Evolutionary conservation across 2,797 vertebrate genomes (phyloP).

Genomic region (Pseudopleuronectes americanus): DNA sequence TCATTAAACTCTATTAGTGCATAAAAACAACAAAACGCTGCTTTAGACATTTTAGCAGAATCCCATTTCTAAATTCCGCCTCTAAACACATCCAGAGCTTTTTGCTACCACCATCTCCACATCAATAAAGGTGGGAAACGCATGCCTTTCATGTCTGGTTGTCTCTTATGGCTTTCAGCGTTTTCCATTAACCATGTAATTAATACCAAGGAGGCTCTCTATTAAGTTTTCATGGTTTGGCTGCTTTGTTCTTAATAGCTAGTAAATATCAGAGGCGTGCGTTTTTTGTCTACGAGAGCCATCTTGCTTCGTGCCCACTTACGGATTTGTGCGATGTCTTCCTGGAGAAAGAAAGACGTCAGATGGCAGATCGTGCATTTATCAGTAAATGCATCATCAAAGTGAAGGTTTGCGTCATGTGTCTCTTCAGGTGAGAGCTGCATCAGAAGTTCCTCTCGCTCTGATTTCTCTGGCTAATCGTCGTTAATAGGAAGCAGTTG

Average conservation of each 20-base stretch:
- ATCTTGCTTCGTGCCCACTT: constrained; percentile 73
- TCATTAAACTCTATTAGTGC: constrained; percentile 49
- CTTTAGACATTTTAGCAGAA: constrained; percentile 41
- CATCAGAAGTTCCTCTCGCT: constrained; percentile 32
- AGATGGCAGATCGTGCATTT: constrained; percentile 62
- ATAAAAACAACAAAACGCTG: constrained; percentile 48
- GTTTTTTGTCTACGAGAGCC: constrained; percentile 74
- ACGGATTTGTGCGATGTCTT: constrained; percentile 65
- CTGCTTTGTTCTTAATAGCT: constrained; percentile 83
- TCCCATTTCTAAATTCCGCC: constrained; percentile 40
- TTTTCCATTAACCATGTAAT: constrained; percentile 87
- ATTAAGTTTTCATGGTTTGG: constrained; percentile 80
- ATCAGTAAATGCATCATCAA: constrained; percentile 78
- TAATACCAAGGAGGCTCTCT: constrained; percentile 85
- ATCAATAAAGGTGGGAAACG: constrained; percentile 80
- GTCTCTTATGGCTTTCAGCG: constrained; percentile 80
- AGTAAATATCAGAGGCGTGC: constrained; percentile 77
- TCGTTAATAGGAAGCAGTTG: constrained; percentile 41
- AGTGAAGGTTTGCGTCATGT: constrained; percentile 61
- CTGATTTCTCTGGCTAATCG: constrained; percentile 39
- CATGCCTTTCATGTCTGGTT: constrained; percentile 80
- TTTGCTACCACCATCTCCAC: constrained; percentile 72
- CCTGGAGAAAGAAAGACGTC: constrained; percentile 42
- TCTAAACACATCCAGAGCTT: constrained; percentile 60
- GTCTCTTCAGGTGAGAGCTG: constrained; percentile 14